phyloP scores from a whole-genome alignment of 2,797 vertebrate species.

The Mormyrus proboscirostris region DNA sequence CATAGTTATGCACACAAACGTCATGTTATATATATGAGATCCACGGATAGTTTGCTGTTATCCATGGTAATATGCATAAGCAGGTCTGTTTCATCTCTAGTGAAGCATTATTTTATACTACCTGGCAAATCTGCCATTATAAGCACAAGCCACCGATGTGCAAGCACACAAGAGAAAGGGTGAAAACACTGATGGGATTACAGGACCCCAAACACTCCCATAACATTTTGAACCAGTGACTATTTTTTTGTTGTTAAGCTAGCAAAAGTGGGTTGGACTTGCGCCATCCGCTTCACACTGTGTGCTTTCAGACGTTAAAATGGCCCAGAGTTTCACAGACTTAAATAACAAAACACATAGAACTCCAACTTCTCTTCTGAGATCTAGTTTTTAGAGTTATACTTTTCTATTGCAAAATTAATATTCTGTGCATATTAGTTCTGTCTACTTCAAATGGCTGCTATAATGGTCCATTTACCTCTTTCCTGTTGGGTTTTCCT shows the following conservation, averaged over 20 bases:
- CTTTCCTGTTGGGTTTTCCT: neutral
- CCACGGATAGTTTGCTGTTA: neutral
- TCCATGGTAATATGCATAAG: neutral
- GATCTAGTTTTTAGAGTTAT: neutral
- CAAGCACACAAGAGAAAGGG: neutral
- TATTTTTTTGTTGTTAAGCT: neutral
- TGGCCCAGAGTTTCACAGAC: neutral
- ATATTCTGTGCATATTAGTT: neutral
- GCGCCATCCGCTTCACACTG: neutral
- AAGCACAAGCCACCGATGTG: neutral
- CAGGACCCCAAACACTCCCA: neutral
- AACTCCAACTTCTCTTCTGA: neutral
- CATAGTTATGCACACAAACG: neutral
- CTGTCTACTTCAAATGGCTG: neutral
- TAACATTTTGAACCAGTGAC: neutral
- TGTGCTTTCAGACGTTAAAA: neutral
- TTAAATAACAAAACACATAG: neutral
- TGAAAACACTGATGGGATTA: neutral
- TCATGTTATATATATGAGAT: neutral
- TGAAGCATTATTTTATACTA: neutral
- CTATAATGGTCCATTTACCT: slow-evolving; percentile 1
- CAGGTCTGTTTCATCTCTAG: neutral
- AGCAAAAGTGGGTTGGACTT: neutral
- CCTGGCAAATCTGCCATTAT: neutral
- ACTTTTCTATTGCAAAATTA: neutral